Conservation (phyloP, 37 sponge, comb jelly and placozoan genomes). For the Mnemiopsis leidyi region DNA sequence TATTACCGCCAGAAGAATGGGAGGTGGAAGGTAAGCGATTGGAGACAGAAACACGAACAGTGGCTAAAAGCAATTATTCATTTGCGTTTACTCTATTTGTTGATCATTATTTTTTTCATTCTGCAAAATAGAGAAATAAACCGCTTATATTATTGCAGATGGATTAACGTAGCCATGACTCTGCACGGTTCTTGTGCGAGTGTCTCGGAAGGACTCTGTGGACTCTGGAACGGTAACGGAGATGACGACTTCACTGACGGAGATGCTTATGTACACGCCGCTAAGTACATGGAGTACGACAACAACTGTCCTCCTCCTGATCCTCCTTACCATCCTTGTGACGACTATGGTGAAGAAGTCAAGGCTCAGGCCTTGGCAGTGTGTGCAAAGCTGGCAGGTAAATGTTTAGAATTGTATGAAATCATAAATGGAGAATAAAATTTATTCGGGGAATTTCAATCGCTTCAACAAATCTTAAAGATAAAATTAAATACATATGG, state of each 20-base stretch:
- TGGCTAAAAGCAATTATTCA: too few relatives aligned
- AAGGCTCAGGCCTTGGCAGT: neutral
- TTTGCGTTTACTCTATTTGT: too few relatives aligned
- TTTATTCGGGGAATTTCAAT: too few relatives aligned
- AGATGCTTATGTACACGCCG: neutral
- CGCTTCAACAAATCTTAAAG: too few relatives aligned
- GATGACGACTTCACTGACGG: neutral
- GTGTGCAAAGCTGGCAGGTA: neutral
- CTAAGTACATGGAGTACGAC: neutral
- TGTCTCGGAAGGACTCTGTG: neutral
- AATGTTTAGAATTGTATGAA: too few relatives aligned
- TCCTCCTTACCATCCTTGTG: slow-evolving; percentile 9
- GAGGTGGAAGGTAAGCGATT: neutral
- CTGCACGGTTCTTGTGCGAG: slow-evolving; percentile 23
- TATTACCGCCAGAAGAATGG: neutral
- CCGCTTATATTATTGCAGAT: neutral
- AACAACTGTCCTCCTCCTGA: neutral
- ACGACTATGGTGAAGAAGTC: neutral
- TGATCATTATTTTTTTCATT: too few relatives aligned
- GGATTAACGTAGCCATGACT: neutral
- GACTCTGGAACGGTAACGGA: neutral
- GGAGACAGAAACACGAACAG: too few relatives aligned
- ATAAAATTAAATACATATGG: too few relatives aligned
- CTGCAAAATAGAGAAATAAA: neutral
- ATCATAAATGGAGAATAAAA: too few relatives aligned